Evolutionary conservation across 2,797 vertebrate species (phyloP), one percentile per base, ranked within the genome.

Genomic region (Sparidentex hasta): DNA sequence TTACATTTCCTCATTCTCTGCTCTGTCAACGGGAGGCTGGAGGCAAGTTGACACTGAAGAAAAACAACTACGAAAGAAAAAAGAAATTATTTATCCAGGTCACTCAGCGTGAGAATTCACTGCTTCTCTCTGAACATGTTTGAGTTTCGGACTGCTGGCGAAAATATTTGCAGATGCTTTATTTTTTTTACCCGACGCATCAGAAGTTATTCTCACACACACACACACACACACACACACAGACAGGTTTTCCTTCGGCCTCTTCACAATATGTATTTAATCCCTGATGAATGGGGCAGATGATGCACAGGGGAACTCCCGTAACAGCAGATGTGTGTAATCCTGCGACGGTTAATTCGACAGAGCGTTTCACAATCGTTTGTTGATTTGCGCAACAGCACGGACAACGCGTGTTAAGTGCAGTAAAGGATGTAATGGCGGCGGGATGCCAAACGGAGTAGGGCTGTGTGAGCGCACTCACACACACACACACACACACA

Each of bases 221-320:
- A n/a, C n/a, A n/a, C n/a, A n/a, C n/a, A n/a, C n/a, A 25, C 25
- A 25, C 25, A 66, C 12, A 43, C 47, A 69, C 33, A 18, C 17
- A n/a, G 0, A 14, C 21, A 46, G 44, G 67, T 44, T 65, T 51
- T 38, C 47, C 52, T 2, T 62, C 51, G 13, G 43, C 41, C 16
- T 46, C 61, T 47, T 65, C 1, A 2, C 1, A 4, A 64, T 65
- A 38, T 68, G 65, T 48, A 75, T 65, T 73, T 86, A 88, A 88
- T 89, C 80, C 72, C 79, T 25, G 69, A 77, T 88, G 70, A 76
- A 7, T 57, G 50, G 58, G 81, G 80, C 33, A 21, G 38, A 51
- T 1, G 20, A 59, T 3, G 75, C 63, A 52, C 59, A 54, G 8
- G 63, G 46, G 79, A 87, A 81, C 64, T 57, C 62, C 25, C 55